Base-by-base conservation (phyloP, 2,797 vertebrate species). In the Smutsia gigantea region DNA sequence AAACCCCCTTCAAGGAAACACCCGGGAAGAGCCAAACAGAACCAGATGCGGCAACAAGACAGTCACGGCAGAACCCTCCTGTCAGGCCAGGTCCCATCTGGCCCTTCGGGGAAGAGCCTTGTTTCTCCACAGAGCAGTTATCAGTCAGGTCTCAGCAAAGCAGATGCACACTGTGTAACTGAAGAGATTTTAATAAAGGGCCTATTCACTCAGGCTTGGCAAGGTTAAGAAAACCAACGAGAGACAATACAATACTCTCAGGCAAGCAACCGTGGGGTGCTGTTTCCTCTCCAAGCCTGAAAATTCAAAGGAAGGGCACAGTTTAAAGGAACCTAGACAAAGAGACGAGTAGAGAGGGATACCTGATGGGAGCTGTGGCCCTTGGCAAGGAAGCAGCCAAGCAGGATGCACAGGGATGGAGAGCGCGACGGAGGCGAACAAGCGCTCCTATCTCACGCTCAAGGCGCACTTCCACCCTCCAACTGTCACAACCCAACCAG, bases 151-250 rank as follows among this genome's bases (percentile, higher is more conserved):
- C 71, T 61, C 89, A 59, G 94, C 91, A 95, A 85, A 77, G 89
- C 89, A 94, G 89, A 88, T 63, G 92, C 71, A 72, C 29, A 13
- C 82, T 85, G 71, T 37, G 87, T 42, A 87, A 93, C 1, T 75
- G 25, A 95, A 71, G 75, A 87, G 31, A 61, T 92, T 92, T 92
- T 86, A 85, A 93, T 93, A 86, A 95, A 85, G 39, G 49, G 14
- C 77, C 21, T 39, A 37, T 74, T 90, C 71, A 90, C 46, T 81
- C 49, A 81, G 68, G 49, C 53, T 31, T 71, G 66, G 71, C 59
- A 94, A 79, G 75, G 25, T 46, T 12, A 87, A 27, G 34, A 75
- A 94, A 93, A 93, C 23, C 71, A 92, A 75, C 17, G 86, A 89
- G 77, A 86, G 71, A 84, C 82, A 66, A 93, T 66, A 61, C 2